phyloP scores from a whole-genome alignment of 2,888 invertebrate genomes.

The Erannis defoliaria region DNA sequence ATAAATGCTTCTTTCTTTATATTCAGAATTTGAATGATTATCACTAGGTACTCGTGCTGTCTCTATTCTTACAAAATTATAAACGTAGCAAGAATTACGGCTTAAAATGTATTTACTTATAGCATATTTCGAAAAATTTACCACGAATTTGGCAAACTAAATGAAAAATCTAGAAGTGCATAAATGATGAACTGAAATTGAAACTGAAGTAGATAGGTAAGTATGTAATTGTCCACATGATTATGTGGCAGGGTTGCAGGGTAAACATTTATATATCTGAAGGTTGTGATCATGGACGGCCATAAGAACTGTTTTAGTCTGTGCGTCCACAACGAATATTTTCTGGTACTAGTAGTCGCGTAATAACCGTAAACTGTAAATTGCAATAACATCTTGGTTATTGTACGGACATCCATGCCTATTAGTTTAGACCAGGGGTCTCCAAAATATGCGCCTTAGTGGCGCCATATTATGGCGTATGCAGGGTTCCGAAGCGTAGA shows the following conservation, averaged over 20 bases:
- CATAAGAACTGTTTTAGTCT: conserved; percentile 12
- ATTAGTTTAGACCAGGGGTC: neutral
- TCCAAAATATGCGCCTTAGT: too few relatives aligned
- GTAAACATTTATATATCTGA: conserved; percentile 39
- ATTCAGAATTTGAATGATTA: neutral
- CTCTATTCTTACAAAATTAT: neutral
- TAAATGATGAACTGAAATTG: conserved; percentile 16
- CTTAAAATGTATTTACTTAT: conserved; percentile 7
- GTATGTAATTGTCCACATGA: conserved; percentile 20
- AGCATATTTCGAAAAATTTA: neutral
- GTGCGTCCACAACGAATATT: conserved; percentile 22
- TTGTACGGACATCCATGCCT: too few relatives aligned
- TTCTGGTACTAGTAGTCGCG: neutral
- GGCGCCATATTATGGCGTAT: too few relatives aligned
- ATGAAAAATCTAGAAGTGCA: conserved; percentile 7
- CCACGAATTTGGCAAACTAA: conserved; percentile 6
- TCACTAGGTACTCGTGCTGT: neutral
- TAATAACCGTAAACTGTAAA: neutral
- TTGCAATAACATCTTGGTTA: too few relatives aligned
- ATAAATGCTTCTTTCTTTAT: neutral
- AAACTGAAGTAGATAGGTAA: conserved; percentile 24
- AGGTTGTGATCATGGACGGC: conserved; percentile 43
- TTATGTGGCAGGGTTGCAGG: conserved; percentile 38
- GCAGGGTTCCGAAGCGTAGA: too few relatives aligned
- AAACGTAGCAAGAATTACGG: neutral